Evolutionary conservation across 2,888 invertebrate genomes (phyloP), one percentile per base, ranked within the genome.

Genomic region (Parapristionchus giblindavisi): DNA sequence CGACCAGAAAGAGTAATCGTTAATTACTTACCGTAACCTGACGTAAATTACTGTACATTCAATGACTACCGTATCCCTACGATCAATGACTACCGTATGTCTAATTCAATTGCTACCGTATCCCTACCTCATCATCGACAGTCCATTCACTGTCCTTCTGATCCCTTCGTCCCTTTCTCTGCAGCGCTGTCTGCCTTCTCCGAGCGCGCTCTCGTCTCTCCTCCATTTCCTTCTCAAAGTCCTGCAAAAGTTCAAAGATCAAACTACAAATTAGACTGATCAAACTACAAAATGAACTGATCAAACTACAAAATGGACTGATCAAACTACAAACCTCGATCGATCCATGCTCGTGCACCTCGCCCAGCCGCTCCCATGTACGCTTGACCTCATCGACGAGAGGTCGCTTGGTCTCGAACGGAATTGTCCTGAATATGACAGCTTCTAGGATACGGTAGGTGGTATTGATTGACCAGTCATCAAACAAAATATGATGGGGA

Each of bases 321-420:
- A 43, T 75, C n/a, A 72, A 80, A 6, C 63, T 4, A 11, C 29
- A 14, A 11, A 76, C 68, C n/a, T 71, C 74, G 66, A 65, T 52
- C 8, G 76, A 52, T 32, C 83, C 83, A 54, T 83, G 83, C 29
- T 77, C 76, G 27, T 56, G 24, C 17, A 81, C 79, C 21, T 34
- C 17, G 38, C 73, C 79, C 27, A 83, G 77, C 21, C 76, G 52
- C 70, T 80, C 75, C 80, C 81, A 92, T 0, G 93, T 92, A 77
- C 94, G 90, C 86, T 92, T 91, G 1, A 94, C 92, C 90, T 95
- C 94, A 71, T 92, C 92, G 83, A 92, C 93, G 0, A 93, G 93
- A 0, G 95, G 93, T 81, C 94, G 91, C 81, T 92, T 90, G 0
- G 94, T 94, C 0, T 93, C 92, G 89, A 95, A 94, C 0, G 95